phyloP scores from a whole-genome alignment of 2,797 vertebrate species.

The Adelosebastes latens region DNA sequence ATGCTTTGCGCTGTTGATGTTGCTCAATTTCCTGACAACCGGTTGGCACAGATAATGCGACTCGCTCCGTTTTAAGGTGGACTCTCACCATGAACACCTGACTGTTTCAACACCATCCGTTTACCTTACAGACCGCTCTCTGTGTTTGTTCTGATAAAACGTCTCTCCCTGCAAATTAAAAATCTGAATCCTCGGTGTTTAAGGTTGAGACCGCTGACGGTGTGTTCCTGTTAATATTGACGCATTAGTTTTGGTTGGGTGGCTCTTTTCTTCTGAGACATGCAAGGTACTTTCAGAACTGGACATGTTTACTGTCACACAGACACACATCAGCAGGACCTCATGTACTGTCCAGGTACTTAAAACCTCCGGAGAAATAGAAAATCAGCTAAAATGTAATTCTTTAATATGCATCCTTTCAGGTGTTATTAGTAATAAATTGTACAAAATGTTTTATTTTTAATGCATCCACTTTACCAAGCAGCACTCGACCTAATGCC shows the following conservation, averaged over 20 bases:
- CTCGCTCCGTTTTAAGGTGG: background rate
- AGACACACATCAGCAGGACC: background rate
- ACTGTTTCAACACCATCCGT: slow-evolving; percentile 32
- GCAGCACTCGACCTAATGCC: background rate
- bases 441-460: background rate
- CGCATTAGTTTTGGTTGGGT: slow-evolving; percentile 52
- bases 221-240: slow-evolving; percentile 58
- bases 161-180: slow-evolving; percentile 38
- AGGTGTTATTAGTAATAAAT: background rate
- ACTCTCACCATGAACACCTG: background rate
- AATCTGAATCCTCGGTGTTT: slow-evolving; percentile 19
- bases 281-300: slow-evolving; percentile 35
- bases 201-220: slow-evolving; percentile 2
- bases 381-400: background rate
- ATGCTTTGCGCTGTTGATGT: slow-evolving; percentile 12
- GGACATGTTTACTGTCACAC: background rate
- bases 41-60: slow-evolving; percentile 1
- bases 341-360: background rate
- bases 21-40: slow-evolving; percentile 39
- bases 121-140: slow-evolving; percentile 17
- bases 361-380: background rate
- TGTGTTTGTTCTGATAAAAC: slow-evolving; percentile 64
- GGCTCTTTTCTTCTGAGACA: slow-evolving; percentile 55
- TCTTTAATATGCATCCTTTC: background rate
- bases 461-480: background rate